Evolutionary conservation across 2,113 vertebrate species (phyloP), one percentile per base, ranked within the genome.

Genomic region (Bubalus kerabau): DNA sequence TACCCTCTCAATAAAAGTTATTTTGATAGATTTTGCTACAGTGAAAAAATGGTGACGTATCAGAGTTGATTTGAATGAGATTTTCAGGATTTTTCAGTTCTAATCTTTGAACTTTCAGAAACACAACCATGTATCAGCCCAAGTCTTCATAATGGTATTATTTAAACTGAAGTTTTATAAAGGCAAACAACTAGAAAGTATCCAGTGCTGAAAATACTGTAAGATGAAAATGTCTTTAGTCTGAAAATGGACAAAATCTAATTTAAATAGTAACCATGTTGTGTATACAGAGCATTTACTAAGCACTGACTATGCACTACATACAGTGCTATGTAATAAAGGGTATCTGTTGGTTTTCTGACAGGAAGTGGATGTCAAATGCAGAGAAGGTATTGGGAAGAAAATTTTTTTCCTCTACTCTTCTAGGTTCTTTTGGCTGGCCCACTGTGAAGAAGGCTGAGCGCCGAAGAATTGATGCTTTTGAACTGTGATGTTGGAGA

Each of bases 71-170:
- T 40, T 56, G 19, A 93, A 36, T 93, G 28, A 80, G 15, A 64
- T 46, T 87, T 93, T 96, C 48, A 36, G 64, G 52, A 94, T 57
- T 91, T 93, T 59, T 97, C 36, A 50, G 24, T 81, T 94, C 56
- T 83, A 57, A 85, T 60, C 32, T 43, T 87, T 97, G 30, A 93
- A 60, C 15, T 93, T 93, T 84, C 87, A 50, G 46, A 95, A 97
- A 86, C 50, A 8, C 46, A 80, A 46, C 26, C 71, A 84, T 30
- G 7, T 30, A 60, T 90, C 26, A 56, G 30, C 24, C 36, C 10
- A 87, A 80, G 17, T 81, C 50, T 91, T 91, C 36, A 78, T 24
- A 95, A 74, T 16, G 2, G 2, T 50, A 64, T 5, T 87, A 48
- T 81, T 50, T 81, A 90, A 89, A 86, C 15, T 87, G 64, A 90